These are phyloP conservation scores for Pachyseris speciosa DNA, from an alignment of 64 coral and sea anemone species.

Conservation along the genomic window DNA sequence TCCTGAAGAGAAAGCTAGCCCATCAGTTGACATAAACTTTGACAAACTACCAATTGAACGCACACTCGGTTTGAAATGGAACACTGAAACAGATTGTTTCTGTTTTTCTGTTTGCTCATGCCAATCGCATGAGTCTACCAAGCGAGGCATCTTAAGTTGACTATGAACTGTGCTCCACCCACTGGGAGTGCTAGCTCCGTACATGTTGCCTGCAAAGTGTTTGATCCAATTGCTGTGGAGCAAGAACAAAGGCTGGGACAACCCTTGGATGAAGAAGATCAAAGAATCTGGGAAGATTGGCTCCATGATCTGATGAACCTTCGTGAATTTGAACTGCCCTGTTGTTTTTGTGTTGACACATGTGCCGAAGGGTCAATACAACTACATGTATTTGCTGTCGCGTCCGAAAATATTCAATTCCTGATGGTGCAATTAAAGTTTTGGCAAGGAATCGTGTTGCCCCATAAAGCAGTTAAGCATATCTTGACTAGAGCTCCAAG, in stretches of 20 bases:
- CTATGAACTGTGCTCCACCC: constrained; percentile 41
- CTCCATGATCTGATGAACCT: constrained; percentile 2
- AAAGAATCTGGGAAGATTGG: neutral
- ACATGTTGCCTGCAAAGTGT: constrained; percentile 17
- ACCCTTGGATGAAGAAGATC: constrained; percentile 12
- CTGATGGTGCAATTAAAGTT: too few relatives aligned
- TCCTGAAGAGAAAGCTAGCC: constrained; percentile 35
- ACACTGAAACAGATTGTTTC: constrained; percentile 65
- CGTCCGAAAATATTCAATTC: too few relatives aligned
- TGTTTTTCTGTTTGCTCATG: constrained; percentile 3
- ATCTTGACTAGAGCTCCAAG: too few relatives aligned
- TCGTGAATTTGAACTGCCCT: constrained; percentile 23
- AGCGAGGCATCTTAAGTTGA: constrained; percentile 31
- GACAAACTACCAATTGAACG: constrained; percentile 59
- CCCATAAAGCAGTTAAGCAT: too few relatives aligned
- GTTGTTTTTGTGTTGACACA: constrained; percentile 13
- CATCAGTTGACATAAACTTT: constrained; percentile 30
- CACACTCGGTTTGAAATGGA: constrained; percentile 41
- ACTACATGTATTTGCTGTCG: constrained; percentile 20
- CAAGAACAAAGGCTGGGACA: constrained; percentile 46
- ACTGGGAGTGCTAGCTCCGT: neutral
- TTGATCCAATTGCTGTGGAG: constrained; percentile 39
- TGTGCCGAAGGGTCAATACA: neutral
- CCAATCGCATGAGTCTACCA: constrained; percentile 6
- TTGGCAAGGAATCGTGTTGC: too few relatives aligned